Evolutionary conservation across 30 jellyfish, hydroid and myxozoan species (phyloP), one percentile per base, ranked within the genome.

Genomic region (Chrysaora quinquecirrha): DNA sequence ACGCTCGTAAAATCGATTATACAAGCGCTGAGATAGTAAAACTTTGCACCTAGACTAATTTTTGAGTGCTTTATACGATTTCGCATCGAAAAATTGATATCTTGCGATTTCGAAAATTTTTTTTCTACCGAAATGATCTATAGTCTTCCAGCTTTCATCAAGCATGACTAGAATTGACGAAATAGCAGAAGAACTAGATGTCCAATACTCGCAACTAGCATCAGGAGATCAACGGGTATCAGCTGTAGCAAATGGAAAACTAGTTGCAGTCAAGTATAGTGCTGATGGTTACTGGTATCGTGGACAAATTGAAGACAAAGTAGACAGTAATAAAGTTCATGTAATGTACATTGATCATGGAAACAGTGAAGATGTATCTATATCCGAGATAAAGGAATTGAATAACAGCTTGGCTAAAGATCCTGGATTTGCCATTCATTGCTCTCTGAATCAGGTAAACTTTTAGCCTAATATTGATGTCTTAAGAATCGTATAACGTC

Each of bases 271-370:
- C 18, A 79, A 79, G 70, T 88, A 73, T 48, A n/a, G n/a, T n/a
- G 64, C 92, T 22, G 96, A 89, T 73, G 96, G 76, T 48, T 78
- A 32, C 30, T 89, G 97, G 97, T 89, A 89, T 60, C 73, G 97
- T 21, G 97, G 93, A 11, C 25, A 23, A n/a, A 64, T 79, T 49
- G 66, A 65, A 34, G 84, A 75, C 11, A 56, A 28, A 23, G 71
- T 48, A 7, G 67, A 89, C 48, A 95, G 71, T 6, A 84, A 76
- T 22, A 81, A 24, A 30, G 49, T 82, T 48, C 20, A 49, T 12
- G 96, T 89, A 1, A 34, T 23, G 25, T 89, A 77, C 56, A 83
- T 89, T 48, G 97, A 89, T 71, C 83, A 82, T 76, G 97, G 97
- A 30, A 89, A 89, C 71, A 35, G 67, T 7, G 97, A 89, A 30